These are phyloP conservation scores for Tarsius wallacei DNA, from an alignment of 2,797 vertebrate genomes.

Conservation along the genomic window DNA sequence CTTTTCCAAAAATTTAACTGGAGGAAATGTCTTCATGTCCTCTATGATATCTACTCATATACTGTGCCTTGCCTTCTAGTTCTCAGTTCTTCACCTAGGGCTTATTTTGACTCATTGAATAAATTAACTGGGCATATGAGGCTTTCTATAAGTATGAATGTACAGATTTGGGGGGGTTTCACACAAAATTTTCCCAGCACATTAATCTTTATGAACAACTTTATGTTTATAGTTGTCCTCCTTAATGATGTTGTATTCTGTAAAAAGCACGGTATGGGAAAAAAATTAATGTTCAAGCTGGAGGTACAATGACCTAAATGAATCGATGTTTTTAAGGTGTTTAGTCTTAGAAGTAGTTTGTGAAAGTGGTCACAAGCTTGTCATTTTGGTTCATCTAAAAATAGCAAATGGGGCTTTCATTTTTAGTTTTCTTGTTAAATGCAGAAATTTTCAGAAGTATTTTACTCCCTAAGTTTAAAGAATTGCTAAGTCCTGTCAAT, in stretches of 20 bases:
- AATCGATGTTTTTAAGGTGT: neutral
- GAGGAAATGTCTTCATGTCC: neutral
- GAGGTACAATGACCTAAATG: neutral
- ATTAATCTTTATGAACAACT: neutral
- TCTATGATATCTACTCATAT: neutral
- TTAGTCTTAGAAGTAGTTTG: neutral
- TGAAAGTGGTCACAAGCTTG: neutral
- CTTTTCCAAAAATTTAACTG: neutral
- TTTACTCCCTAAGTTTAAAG: neutral
- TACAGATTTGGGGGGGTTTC: conserved; percentile 6
- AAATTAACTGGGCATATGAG: neutral
- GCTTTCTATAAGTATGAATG: neutral
- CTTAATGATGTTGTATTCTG: neutral
- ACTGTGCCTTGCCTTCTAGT: neutral
- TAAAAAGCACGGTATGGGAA: neutral
- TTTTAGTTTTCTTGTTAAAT: neutral
- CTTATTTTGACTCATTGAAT: neutral
- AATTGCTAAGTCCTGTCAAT: neutral
- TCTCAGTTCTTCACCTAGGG: too few relatives aligned
- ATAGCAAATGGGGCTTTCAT: conserved; percentile 6
- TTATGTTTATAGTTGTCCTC: neutral
- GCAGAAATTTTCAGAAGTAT: neutral
- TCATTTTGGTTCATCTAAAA: conserved; percentile 16
- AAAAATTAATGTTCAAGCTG: neutral
- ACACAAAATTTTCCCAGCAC: neutral